Conservation (phyloP, 2,113 vertebrate species). For the Callipepla californica region DNA sequence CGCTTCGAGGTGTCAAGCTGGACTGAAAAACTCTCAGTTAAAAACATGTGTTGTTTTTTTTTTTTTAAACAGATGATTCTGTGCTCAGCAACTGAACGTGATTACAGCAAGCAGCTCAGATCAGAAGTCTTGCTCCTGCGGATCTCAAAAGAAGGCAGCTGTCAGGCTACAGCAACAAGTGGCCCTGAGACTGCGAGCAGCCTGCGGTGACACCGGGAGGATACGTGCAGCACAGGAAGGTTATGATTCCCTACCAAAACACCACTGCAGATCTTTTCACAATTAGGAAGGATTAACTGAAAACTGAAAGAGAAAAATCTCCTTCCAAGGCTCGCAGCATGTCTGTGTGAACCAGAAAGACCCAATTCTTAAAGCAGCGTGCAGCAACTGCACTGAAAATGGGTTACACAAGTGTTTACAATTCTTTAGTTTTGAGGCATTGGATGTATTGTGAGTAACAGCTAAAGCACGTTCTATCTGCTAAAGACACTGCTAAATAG, state of each 20-base stretch:
- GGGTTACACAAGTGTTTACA: background rate
- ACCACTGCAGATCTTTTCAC: background rate
- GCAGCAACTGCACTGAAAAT: background rate
- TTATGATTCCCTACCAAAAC: background rate
- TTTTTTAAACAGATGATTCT: no score
- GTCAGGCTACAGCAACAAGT: rapidly evolving
- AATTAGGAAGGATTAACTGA: background rate
- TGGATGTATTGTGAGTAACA: background rate
- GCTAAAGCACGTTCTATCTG: background rate
- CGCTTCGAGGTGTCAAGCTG: no score
- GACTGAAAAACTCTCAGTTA: background rate
- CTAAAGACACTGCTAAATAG: background rate
- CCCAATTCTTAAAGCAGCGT: rapidly evolving
- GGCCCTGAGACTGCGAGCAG: rapidly evolving
- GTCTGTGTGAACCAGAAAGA: background rate
- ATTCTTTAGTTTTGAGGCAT: background rate
- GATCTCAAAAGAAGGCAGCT: rapidly evolving
- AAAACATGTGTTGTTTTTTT: background rate
- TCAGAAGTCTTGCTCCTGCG: background rate
- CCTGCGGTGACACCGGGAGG: background rate
- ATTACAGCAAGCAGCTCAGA: background rate
- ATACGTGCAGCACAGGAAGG: background rate
- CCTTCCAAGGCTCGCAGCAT: background rate
- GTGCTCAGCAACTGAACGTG: no score
- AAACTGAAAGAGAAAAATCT: background rate